phyloP scores from a whole-genome alignment of 2,113 vertebrate genomes.

The Hymenochirus boettgeri region DNA sequence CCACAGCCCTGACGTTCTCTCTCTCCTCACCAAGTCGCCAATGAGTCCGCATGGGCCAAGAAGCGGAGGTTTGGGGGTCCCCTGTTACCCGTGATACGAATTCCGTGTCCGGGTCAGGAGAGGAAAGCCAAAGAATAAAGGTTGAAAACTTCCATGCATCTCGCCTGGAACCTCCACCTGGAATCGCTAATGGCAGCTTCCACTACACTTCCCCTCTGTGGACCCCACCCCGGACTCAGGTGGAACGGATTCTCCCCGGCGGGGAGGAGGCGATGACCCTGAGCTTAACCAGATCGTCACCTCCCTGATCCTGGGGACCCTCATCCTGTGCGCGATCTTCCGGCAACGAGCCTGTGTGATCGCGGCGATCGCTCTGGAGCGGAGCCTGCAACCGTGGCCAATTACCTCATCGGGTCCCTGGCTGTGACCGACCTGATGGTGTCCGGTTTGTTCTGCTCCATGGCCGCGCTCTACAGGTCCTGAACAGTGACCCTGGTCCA shows the following conservation, averaged over 20 bases:
- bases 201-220: conserved; percentile 66
- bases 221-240: conserved; percentile 54
- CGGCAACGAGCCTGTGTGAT: conserved; percentile 95
- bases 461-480: conserved; percentile 96
- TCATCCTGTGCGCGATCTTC: conserved; percentile 88
- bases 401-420: conserved; percentile 95
- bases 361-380: conserved; percentile 88
- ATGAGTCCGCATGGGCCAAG: conserved; percentile 58
- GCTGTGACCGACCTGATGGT: conserved; percentile 97
- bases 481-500: conserved; percentile 97
- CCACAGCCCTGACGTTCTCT: no score
- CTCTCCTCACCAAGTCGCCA: conserved; percentile 60
- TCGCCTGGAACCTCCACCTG: conserved; percentile 1
- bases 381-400: conserved; percentile 95
- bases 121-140: conserved; percentile 40
- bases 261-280: conserved; percentile 67
- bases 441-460: conserved; percentile 91
- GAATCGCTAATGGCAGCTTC: conserved; percentile 64
- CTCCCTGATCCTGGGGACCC: conserved; percentile 78
- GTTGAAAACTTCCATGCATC: not conserved
- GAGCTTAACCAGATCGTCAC: conserved; percentile 89
- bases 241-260: conserved; percentile 56
- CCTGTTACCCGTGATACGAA: conserved; percentile 55
- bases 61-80: conserved; percentile 50
- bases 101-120: no score